A percentile compares a stretch with the other conserved stretches of the same genome.
These are phyloP conservation scores for Oscheius myriophilus DNA, from an alignment of 2,888 invertebrate species.

Conservation along the genomic window DNA sequence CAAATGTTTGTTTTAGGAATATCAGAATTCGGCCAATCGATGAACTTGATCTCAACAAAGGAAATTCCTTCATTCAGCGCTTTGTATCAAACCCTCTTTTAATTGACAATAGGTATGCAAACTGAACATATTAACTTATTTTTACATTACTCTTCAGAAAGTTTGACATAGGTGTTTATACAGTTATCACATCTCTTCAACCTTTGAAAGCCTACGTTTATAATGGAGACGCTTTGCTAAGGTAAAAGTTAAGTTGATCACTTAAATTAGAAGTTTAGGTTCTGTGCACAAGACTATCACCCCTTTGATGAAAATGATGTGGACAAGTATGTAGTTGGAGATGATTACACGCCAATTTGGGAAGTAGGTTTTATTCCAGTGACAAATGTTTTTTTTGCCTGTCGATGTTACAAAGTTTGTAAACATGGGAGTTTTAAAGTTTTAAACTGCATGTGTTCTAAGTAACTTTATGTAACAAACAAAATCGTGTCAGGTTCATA, in stretches of 20 bases:
- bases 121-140: too few relatives aligned
- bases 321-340: constrained; percentile 91
- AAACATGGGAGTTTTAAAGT: too few relatives aligned
- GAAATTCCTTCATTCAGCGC: constrained; percentile 88
- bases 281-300: constrained; percentile 87
- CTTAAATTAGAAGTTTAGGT: constrained; percentile 75
- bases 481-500: too few relatives aligned
- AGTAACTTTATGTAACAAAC: background rate
- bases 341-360: constrained; percentile 94
- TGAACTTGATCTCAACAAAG: constrained; percentile 79
- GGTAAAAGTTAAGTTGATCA: constrained; percentile 18
- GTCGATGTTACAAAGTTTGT: too few relatives aligned
- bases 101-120: constrained; percentile 81
- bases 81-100: constrained; percentile 87
- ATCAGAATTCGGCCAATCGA: constrained; percentile 81
- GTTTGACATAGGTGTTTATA: constrained; percentile 96
- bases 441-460: too few relatives aligned
- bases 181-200: constrained; percentile 87
- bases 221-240: constrained; percentile 83
- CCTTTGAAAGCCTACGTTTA: constrained; percentile 89
- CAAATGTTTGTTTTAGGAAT: constrained; percentile 38
- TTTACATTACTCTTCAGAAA: constrained; percentile 76
- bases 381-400: too few relatives aligned
- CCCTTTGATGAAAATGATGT: constrained; percentile 84
- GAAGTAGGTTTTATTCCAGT: constrained; percentile 77